Base-by-base conservation (phyloP, 2,113 vertebrate genomes). In the Ceratotherium simum region DNA sequence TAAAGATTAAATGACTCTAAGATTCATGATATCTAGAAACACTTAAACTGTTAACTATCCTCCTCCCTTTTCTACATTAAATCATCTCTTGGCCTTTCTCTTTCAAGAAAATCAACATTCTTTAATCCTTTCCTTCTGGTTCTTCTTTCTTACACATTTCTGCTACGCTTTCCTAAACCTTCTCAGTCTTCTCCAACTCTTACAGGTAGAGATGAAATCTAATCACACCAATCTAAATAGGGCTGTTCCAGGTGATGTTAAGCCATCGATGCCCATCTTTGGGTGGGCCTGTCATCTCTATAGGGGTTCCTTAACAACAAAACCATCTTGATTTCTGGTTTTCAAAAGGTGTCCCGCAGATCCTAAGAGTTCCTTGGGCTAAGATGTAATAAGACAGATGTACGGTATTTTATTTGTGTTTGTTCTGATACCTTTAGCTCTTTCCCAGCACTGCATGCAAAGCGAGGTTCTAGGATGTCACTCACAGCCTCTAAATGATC, bases 101-200 rank as follows among this genome's bases (percentile, higher is more conserved):
- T 86, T 80, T 65, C 51, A 84, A 75, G 48, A 83, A 94, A 97
- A 88, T 1, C 33, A 54, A 17, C 11, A 72, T 27, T 56, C 46
- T 90, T 87, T 76, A 90, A 84, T 88, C 27, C 33, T 87, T 92
- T 82, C 62, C 56, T 73, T 54, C 56, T 78, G 14, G 62, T 69
- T 94, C 79, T 69, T 90, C 20, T 42, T 58, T 88, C 11, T 84
- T 56, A 29, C 14, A 62, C 8, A 33, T 69, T 90, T 91, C 69
- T 86, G 78, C 33, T 60, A 0, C 58, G 33, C 11, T 95, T 91
- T 31, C 46, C 75, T 76, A 69, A 79, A 69, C 31, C 42, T 10
- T 48, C 64, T 69, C 4, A 3, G 64, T 79, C 39, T 87, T 91
- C 18, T 76, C 25, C 21, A 87, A 31, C 8, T 31, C 17, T 67